phyloP scores from a whole-genome alignment of 2,797 vertebrate genomes.

The Anguilla obscura region DNA sequence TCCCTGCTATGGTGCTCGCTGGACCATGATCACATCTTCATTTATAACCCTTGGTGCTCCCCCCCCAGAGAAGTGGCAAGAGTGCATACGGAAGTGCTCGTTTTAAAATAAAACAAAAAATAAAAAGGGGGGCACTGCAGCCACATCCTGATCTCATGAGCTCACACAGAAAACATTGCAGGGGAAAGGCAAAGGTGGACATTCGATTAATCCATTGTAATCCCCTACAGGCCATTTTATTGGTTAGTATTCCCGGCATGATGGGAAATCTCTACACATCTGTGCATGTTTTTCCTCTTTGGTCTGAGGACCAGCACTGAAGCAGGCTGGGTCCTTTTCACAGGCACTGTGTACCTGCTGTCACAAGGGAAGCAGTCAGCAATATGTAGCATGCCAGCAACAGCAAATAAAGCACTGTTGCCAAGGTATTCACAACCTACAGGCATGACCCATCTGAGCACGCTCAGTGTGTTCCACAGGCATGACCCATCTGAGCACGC shows the following conservation, averaged over 20 bases:
- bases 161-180: not conserved
- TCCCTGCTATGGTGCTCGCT: not conserved
- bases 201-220: not conserved
- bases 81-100: not conserved
- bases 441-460: no score
- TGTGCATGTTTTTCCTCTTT: constrained; percentile 15
- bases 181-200: not conserved
- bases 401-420: not conserved
- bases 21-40: not conserved
- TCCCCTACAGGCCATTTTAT: constrained; percentile 1
- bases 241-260: not conserved
- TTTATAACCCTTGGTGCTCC: not conserved
- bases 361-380: not conserved
- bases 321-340: not conserved
- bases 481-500: no score
- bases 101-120: not conserved
- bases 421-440: not conserved
- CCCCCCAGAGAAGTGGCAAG: not conserved
- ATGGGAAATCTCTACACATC: constrained; percentile 8
- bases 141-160: not conserved
- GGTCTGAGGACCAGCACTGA: not conserved
- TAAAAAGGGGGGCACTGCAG: not conserved
- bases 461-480: no score
- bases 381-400: not conserved
- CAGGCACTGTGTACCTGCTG: not conserved